phyloP scores from a whole-genome alignment of 1,140 invertebrate species.

The Stegodyphus mimosarum region DNA sequence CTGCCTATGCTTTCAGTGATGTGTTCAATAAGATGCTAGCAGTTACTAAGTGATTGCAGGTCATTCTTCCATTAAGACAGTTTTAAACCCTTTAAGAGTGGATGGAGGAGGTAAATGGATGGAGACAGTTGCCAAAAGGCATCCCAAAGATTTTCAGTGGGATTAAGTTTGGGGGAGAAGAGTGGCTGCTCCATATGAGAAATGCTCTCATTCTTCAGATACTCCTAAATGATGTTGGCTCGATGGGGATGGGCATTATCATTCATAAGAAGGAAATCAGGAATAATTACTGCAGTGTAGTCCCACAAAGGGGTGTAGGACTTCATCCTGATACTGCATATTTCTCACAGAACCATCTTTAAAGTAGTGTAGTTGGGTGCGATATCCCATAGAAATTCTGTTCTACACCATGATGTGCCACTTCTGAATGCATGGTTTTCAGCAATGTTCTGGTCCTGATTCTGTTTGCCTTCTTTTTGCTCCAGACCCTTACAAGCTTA shows the following conservation, averaged over 20 bases:
- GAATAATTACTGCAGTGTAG: background rate
- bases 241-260: background rate
- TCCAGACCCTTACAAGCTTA: background rate
- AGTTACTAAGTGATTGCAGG: no score
- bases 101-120: no score
- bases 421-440: background rate
- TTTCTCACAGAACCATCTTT: background rate
- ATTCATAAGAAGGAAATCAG: background rate
- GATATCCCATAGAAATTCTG: background rate
- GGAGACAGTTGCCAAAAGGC: no score
- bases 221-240: background rate
- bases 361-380: background rate
- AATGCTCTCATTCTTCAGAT: background rate
- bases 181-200: background rate
- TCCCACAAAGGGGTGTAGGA: background rate
- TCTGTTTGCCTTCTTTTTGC: background rate
- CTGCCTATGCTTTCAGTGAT: no score
- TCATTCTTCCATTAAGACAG: no score
- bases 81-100: no score
- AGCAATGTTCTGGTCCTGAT: background rate
- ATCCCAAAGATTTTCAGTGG: background rate
- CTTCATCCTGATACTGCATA: background rate
- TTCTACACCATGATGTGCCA: background rate
- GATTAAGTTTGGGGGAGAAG: background rate
- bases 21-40: no score